These are phyloP conservation scores for Rynchops niger DNA, from an alignment of 2,113 vertebrate genomes.

Conservation along the genomic window DNA sequence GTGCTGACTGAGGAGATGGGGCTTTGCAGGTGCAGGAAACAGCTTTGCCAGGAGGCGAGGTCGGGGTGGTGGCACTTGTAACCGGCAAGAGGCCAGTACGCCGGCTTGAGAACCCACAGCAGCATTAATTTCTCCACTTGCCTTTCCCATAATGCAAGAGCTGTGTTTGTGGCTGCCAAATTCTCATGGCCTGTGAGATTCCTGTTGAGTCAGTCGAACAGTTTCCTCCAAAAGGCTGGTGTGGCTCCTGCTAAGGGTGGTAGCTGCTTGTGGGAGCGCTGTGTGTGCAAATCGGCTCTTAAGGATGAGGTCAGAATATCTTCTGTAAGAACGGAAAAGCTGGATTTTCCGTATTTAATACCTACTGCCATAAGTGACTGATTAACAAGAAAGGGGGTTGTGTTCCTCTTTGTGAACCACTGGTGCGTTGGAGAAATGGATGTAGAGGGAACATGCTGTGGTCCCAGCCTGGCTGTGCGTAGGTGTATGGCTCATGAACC, in stretches of 20 bases:
- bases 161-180: not conserved
- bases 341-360: not conserved
- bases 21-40: constrained; percentile 28
- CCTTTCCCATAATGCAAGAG: not conserved
- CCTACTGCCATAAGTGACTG: not conserved
- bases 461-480: not conserved
- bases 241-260: not conserved
- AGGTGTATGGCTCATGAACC: not conserved
- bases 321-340: not conserved
- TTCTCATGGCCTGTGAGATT: not conserved
- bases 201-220: not conserved
- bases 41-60: not conserved
- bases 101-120: not conserved
- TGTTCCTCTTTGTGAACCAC: not conserved
- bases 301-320: not conserved
- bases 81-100: rapidly evolving
- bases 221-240: not conserved
- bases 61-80: not conserved
- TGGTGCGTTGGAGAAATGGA: not conserved
- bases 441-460: rapidly evolving
- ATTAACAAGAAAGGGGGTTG: not conserved
- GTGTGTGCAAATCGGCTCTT: not conserved
- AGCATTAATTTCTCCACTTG: not conserved
- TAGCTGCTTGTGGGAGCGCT: not conserved
- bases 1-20: not conserved